Evolutionary conservation across 2,888 invertebrate genomes (phyloP), one percentile per base, ranked within the genome.

Genomic region (Hydroisotoma schaefferi): DNA sequence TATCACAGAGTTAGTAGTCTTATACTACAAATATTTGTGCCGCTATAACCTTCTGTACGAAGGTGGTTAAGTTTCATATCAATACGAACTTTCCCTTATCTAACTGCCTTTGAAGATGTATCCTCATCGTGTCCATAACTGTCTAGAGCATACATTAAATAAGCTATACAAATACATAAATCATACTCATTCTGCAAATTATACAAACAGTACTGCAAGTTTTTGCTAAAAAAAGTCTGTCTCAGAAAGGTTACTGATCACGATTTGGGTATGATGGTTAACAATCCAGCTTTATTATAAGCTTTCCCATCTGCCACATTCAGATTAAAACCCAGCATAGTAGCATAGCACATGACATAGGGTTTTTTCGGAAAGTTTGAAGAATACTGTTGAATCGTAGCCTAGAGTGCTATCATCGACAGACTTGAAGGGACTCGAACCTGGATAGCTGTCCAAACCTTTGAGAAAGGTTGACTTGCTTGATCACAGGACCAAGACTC

Each of bases 401-500:
- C 20, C 40, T 40, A 40, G 40, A 15, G n/a, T 40, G 40, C 40
- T 18, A 40, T 40, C 40, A 40, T 40, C n/a, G 40, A 40, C 40
- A 40, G 20, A 40, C 40, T 20, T 10, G 5, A 40, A 40, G 40
- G 40, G 40, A 40, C n/a, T 40, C n/a, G 40, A 40, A 40, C 40
- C 40, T 20, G 40, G 15, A 20, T 20, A 18, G 40, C 40, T 40
- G 40, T 40, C 40, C 40, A 40, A 40, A 40, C 40, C 40, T 15
- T 40, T 40, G n/a, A n/a, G n/a, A 40, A 40, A 15, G 40, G 40
- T 15, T 20, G 40, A 40, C 40, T 40, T 5, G n/a, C n/a, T 20
- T 40, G 20, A 15, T 20, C 40, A 40, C 40, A 40, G 40, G n/a
- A 40, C 40, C n/a, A 40, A 15, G 15, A 15, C 40, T 18, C 40